These are phyloP conservation scores for Dendrocincla fuliginosa DNA, from an alignment of 2,797 vertebrate genomes.

Conservation along the genomic window DNA sequence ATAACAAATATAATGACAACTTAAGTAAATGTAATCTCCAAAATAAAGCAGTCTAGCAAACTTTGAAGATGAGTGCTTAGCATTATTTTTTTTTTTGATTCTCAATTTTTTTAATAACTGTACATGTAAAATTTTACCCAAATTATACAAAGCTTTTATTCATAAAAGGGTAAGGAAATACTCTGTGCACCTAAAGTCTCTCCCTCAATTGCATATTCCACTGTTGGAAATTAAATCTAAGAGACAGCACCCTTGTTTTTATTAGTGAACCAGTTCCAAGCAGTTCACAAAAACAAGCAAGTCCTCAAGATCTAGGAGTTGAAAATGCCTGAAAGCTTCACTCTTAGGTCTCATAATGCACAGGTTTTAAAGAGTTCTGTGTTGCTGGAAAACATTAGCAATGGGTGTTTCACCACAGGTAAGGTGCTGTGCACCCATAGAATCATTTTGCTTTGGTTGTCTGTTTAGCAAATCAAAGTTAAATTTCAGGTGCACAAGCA, in stretches of 20 bases:
- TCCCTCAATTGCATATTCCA: background rate
- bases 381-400: background rate
- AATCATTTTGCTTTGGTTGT: background rate
- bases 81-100: background rate
- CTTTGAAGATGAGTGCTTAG: background rate
- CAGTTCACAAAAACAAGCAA: background rate
- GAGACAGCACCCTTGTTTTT: background rate
- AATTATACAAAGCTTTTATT: background rate
- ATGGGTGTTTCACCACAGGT: background rate
- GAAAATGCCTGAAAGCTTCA: background rate
- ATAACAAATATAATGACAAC: background rate
- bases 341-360: background rate
- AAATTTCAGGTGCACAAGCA: background rate
- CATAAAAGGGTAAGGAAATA: background rate
- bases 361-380: background rate
- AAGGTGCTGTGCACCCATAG: fast-evolving
- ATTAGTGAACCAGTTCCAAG: background rate
- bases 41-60: background rate
- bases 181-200: background rate
- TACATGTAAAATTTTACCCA: background rate
- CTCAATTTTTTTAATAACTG: background rate
- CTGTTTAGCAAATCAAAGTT: background rate
- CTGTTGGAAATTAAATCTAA: background rate
- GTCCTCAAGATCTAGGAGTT: background rate
- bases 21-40: background rate